Base-by-base conservation (phyloP, 1,140 invertebrate species). In the Calliopsis andreniformis region DNA sequence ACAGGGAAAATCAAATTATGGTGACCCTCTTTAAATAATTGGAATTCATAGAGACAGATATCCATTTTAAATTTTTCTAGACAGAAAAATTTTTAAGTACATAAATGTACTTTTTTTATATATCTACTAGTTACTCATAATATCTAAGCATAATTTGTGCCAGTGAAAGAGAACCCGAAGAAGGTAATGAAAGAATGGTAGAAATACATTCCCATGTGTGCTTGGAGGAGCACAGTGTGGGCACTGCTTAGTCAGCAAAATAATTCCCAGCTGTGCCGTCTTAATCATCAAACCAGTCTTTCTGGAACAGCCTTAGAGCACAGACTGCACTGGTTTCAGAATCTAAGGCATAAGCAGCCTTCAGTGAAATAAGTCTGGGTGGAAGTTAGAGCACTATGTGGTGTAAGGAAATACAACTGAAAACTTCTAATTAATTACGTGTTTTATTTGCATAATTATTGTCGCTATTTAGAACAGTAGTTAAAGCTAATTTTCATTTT, bases 191-290 rank as follows among this genome's bases (percentile, higher is more conserved):
- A 30, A 56, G 35, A 12, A 75, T 66, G 42, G 16, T 42, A 61
- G 51, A 59, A 79, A 53, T 79, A 39, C 47, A 63, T 76, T 62
- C 10, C 71, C 62, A 72, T 72, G 20, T 71, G 30, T 53, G 61
- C 58, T 51, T 53, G 56, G 20, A 56, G 18, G 59, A 72, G 12
- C 55, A 14, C 14, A 20, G 14, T 56, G 47, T 61, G 55, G 56
- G 73, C 53, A 23, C 18, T n/a, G 67, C 72, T 84, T 83, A 83
- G 53, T 84, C 80, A 84, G 76, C 77, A 47, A 35, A 61, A 61
- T 53, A 28, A 63, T 76, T 63, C 56, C 58, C 7, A 28, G 51
- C 51, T 42, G 18, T 49, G 49, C 70, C 51, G 56, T n/a, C 30
- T 76, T 45, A 42, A 56, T 84, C 68, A 42, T 66, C 5, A 25